phyloP scores from a whole-genome alignment of 35 echinoderm and acorn worm species.

The Amphiura filiformis region DNA sequence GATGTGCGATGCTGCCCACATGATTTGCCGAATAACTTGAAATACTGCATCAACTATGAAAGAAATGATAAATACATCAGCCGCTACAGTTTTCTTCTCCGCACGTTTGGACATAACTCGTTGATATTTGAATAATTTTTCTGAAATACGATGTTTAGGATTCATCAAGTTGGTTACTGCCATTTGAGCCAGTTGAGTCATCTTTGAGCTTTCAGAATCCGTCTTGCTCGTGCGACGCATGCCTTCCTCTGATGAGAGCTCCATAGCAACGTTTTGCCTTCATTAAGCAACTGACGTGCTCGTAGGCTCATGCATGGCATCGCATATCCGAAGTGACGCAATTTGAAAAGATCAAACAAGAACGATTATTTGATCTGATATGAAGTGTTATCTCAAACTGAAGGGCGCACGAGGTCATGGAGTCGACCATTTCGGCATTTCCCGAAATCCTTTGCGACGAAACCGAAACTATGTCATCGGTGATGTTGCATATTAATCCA shows the following conservation, averaged over 20 bases:
- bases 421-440: no score
- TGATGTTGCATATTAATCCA: no score
- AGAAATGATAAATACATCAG: not conserved
- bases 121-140: constrained; percentile 10
- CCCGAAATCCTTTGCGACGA: no score
- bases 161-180: not conserved
- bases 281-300: no score
- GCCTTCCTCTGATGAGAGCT: no score
- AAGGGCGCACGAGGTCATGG: no score
- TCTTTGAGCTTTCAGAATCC: no score
- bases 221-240: no score
- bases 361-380: no score
- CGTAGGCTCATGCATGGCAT: not conserved
- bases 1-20: not conserved
- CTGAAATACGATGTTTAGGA: not conserved
- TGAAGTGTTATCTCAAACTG: no score
- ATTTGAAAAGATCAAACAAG: not conserved
- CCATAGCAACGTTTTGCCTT: no score
- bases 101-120: not conserved
- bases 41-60: not conserved
- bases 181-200: not conserved
- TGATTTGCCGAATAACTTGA: not conserved
- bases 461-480: no score
- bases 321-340: not conserved
- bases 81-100: not conserved